Percentiles rank a stretch among this genome's conserved stretches.
These are phyloP conservation scores for Hippocampus mohnikei DNA, from an alignment of 2,113 vertebrate genomes.

Conservation along the genomic window DNA sequence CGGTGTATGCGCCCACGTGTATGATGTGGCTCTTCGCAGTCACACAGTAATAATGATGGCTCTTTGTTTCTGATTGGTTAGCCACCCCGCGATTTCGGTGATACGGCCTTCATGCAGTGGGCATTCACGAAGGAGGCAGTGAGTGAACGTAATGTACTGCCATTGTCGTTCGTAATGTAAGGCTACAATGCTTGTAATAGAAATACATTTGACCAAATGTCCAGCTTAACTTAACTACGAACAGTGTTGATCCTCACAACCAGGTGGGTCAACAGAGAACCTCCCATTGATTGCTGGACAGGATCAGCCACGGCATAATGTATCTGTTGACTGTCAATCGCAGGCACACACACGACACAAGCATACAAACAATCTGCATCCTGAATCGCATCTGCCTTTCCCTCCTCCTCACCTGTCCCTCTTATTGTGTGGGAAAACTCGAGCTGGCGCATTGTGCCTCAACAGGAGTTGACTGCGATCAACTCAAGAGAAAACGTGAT, in stretches of 20 bases:
- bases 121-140: too few relatives aligned
- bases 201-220: too few relatives aligned
- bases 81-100: too few relatives aligned
- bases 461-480: constrained; percentile 30
- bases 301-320: constrained; percentile 4
- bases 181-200: too few relatives aligned
- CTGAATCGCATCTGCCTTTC: constrained; percentile 22
- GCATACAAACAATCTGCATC: not conserved
- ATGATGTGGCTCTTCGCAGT: too few relatives aligned
- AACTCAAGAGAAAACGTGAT: constrained; percentile 19
- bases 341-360: constrained; percentile 2
- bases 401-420: constrained; percentile 14
- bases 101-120: too few relatives aligned
- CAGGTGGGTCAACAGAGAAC: not conserved
- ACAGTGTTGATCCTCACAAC: constrained; percentile 24
- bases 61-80: too few relatives aligned
- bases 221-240: too few relatives aligned
- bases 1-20: too few relatives aligned
- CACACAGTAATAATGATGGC: too few relatives aligned
- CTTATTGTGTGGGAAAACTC: constrained; percentile 13
- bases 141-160: too few relatives aligned
- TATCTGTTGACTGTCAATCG: constrained; percentile 41
- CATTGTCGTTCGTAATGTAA: too few relatives aligned
- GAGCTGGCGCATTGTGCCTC: constrained; percentile 19
- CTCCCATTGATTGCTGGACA: constrained; percentile 8